Conservation (phyloP, 2,113 vertebrate species). For the Prolemur simus region DNA sequence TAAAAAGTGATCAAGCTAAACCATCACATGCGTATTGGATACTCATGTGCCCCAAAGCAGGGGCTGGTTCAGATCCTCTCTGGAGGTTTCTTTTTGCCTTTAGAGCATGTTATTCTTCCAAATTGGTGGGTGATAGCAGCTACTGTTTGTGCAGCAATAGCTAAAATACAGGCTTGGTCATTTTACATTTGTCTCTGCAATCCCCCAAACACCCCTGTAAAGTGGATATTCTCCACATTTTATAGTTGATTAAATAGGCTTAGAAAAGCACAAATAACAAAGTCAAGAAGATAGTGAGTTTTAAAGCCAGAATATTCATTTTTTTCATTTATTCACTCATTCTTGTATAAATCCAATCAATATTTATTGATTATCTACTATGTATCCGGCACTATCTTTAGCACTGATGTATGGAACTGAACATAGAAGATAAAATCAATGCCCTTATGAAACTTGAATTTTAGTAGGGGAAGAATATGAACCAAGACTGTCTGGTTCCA, state of each 20-base stretch:
- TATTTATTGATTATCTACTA: not conserved
- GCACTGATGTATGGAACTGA: not conserved
- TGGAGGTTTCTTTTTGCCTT: constrained; percentile 34
- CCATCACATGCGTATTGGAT: not conserved
- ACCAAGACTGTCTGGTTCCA: not conserved
- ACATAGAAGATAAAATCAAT: not conserved
- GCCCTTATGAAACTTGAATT: not conserved
- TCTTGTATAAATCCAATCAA: not conserved
- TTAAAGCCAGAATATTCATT: not conserved
- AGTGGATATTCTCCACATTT: not conserved
- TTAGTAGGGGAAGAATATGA: not conserved
- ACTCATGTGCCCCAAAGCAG: not conserved
- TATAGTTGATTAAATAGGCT: not conserved
- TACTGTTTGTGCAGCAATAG: not conserved
- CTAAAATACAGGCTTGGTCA: not conserved
- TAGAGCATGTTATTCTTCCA: not conserved
- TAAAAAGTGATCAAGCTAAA: not conserved
- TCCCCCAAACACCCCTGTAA: not conserved
- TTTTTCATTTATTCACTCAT: not conserved
- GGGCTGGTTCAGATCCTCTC: not conserved
- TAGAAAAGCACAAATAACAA: not conserved
- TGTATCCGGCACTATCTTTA: not conserved
- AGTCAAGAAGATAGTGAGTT: not conserved
- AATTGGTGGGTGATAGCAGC: not conserved
- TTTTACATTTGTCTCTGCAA: not conserved